These are phyloP conservation scores for Harpagus bidentatus DNA, from an alignment of 2,113 vertebrate species.

Conservation along the genomic window DNA sequence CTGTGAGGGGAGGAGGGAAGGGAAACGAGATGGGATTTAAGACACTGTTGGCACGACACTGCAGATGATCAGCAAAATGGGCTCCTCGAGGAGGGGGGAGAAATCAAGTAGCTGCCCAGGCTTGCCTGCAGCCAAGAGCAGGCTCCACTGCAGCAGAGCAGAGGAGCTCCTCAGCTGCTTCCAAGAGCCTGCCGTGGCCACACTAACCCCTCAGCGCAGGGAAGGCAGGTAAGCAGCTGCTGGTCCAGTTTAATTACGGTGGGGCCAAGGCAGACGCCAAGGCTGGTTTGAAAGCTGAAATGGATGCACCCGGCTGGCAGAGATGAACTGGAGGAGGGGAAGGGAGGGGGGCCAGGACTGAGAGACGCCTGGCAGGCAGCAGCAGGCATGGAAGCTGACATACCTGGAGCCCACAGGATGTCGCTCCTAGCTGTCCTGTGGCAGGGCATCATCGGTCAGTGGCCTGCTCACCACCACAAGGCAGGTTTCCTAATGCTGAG, in stretches of 20 bases:
- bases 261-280: slow-evolving; percentile 41
- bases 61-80: slow-evolving; percentile 64
- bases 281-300: slow-evolving; percentile 41
- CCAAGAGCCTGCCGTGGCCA: accelerated
- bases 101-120: slow-evolving; percentile 23
- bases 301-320: not conserved
- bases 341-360: not conserved
- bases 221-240: not conserved
- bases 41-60: slow-evolving; percentile 72
- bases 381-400: accelerated
- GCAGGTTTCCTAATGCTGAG: not conserved
- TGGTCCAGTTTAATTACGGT: not conserved
- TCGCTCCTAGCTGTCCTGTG: not conserved
- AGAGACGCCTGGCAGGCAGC: not conserved
- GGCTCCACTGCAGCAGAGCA: not conserved
- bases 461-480: not conserved
- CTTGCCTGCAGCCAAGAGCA: not conserved
- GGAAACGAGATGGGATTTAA: slow-evolving; percentile 66
- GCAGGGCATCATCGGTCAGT: accelerated
- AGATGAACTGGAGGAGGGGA: not conserved
- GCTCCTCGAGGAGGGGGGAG: not conserved
- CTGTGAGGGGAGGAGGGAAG: slow-evolving; percentile 34
- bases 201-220: not conserved
- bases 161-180: not conserved
- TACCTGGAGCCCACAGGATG: not conserved